Conservation (phyloP, 2,797 vertebrate genomes). For the Aphelocoma californica region DNA sequence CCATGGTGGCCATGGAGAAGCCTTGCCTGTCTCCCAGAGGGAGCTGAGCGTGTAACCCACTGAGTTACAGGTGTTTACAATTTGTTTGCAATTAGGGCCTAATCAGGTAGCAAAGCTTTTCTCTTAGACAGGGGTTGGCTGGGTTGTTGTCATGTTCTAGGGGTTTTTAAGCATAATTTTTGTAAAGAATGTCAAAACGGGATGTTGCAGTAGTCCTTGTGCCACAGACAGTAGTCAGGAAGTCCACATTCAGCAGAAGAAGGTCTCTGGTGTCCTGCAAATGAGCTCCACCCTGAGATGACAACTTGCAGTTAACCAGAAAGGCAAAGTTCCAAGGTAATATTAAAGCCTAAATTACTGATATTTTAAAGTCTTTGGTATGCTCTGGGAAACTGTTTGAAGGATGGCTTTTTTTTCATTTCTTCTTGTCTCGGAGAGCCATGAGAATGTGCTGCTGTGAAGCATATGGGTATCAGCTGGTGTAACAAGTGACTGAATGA, state of each 20-base stretch:
- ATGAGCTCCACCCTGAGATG: background rate
- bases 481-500: background rate
- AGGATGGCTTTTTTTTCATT: background rate
- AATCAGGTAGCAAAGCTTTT: background rate
- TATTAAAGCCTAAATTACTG: background rate
- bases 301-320: background rate
- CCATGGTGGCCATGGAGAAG: fast-evolving
- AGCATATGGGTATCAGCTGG: background rate
- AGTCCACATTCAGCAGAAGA: background rate
- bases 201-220: background rate
- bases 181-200: background rate
- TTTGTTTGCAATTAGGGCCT: background rate
- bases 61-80: no score
- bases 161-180: background rate
- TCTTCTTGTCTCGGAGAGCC: background rate
- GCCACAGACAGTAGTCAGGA: background rate
- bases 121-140: background rate
- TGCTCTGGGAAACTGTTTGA: background rate
- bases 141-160: fast-evolving
- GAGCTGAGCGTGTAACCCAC: no score
- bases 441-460: background rate
- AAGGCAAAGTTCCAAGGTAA: background rate
- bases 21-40: background rate
- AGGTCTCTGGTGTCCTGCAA: background rate
- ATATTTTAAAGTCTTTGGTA: background rate